Evolutionary conservation across 2,888 invertebrate genomes (phyloP).

Genomic region (Endomychus coccineus): DNA sequence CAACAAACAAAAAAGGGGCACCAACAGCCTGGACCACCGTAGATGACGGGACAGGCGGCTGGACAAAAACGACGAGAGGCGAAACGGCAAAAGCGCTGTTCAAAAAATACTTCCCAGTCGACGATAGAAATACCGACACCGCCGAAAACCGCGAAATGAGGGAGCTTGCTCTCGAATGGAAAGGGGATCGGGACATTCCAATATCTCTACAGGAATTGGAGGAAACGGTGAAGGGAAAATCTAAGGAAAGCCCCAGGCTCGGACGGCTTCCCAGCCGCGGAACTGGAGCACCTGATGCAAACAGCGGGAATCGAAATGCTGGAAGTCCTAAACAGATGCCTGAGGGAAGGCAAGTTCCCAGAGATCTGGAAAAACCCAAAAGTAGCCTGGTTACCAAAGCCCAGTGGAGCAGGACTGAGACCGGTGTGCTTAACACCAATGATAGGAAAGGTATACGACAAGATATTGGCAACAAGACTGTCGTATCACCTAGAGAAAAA

Average conservation of each 20-base stretch:
- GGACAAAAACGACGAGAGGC: conserved; percentile 7
- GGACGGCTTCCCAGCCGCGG: conserved; percentile 16
- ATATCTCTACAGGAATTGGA: conserved; percentile 7
- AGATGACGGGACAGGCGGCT: conserved; percentile 6
- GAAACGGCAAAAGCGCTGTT: conserved; percentile 13
- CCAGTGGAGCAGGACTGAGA: conserved; percentile 19
- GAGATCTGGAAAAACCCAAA: conserved; percentile 21
- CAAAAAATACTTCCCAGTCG: conserved; percentile 18
- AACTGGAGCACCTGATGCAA: conserved; percentile 6
- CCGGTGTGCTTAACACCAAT: conserved; percentile 28
- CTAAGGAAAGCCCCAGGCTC: conserved; percentile 16
- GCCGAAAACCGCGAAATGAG: conserved; percentile 1
- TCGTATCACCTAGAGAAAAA: conserved; percentile 16
- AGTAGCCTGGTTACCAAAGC: conserved; percentile 24
- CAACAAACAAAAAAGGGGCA: not conserved
- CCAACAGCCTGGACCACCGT: not conserved
- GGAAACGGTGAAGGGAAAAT: conserved; percentile 2
- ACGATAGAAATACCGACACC: conserved; percentile 10
- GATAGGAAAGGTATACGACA: conserved; percentile 29
- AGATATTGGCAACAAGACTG: conserved; percentile 25
- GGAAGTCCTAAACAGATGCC: conserved; percentile 17
- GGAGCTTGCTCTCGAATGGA: not conserved
- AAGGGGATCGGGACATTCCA: not conserved
- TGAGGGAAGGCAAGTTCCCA: conserved; percentile 21
- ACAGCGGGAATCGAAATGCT: conserved; percentile 8